These are phyloP conservation scores for Scatophagus argus DNA, from an alignment of 2,113 vertebrate genomes.

Conservation along the genomic window DNA sequence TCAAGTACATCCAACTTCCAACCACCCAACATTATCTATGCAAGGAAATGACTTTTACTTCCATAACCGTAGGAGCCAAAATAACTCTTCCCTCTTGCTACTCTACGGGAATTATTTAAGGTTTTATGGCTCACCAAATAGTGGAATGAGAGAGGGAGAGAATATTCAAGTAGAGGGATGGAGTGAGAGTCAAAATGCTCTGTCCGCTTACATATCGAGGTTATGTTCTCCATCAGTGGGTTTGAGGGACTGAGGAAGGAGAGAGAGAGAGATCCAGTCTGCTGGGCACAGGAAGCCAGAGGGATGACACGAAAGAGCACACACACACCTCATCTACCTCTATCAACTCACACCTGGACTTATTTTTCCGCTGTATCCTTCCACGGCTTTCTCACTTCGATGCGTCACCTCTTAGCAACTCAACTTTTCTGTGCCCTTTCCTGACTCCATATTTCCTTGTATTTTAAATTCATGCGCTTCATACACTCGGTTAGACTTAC, in stretches of 20 bases:
- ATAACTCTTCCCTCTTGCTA: constrained; percentile 10
- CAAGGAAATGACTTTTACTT: constrained; percentile 29
- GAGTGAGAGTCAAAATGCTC: constrained; percentile 56
- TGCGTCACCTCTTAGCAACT: constrained; percentile 33
- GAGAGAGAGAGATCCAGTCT: constrained; percentile 50
- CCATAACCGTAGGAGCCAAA: background rate
- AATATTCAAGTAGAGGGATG: constrained; percentile 37
- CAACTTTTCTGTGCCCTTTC: constrained; percentile 5
- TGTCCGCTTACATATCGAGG: constrained; percentile 61
- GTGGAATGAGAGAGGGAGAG: constrained; percentile 27
- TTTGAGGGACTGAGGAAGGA: constrained; percentile 61
- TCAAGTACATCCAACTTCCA: background rate
- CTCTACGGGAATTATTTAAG: constrained; percentile 49
- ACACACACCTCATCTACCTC: constrained; percentile 12
- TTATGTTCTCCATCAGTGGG: constrained; percentile 70
- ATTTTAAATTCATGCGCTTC: constrained; percentile 35
- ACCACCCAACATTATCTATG: constrained; percentile 1
- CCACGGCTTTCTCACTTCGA: constrained; percentile 12
- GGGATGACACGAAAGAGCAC: constrained; percentile 23
- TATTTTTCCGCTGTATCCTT: constrained; percentile 10
- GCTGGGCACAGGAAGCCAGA: constrained; percentile 48
- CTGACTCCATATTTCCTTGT: constrained; percentile 11
- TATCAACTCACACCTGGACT: constrained; percentile 34
- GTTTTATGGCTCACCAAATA: constrained; percentile 44
- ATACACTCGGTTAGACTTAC: constrained; percentile 10